Percentiles rank a stretch among this genome's conserved stretches.
Conservation (phyloP, 2,888 invertebrate species). For the Cheilosia soror region DNA sequence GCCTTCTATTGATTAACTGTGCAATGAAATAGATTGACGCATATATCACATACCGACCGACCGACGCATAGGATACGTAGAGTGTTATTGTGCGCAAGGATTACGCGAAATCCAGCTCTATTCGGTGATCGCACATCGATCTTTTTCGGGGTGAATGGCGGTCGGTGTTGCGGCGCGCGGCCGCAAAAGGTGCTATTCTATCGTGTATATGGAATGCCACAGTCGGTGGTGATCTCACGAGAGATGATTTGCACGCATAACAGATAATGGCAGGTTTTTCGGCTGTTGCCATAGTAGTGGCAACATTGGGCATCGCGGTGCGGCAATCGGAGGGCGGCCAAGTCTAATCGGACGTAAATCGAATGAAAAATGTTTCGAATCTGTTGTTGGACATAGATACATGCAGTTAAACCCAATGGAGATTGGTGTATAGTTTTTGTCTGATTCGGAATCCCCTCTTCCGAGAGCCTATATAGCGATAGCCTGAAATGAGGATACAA, state of each 20-base stretch:
- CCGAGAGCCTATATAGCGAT: constrained; percentile 12
- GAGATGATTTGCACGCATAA: constrained; percentile 74
- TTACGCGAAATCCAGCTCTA: constrained; percentile 39
- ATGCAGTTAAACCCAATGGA: constrained; percentile 63
- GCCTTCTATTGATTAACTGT: constrained; percentile 50
- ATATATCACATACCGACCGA: constrained; percentile 58
- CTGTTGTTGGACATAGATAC: constrained; percentile 74
- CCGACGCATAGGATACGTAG: constrained; percentile 9
- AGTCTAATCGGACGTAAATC: constrained; percentile 72
- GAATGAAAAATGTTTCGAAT: constrained; percentile 75
- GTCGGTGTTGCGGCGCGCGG: constrained; percentile 20
- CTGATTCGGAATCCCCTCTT: background rate
- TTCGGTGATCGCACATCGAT: constrained; percentile 59
- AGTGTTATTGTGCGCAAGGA: constrained; percentile 43
- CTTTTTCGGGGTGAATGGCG: constrained; percentile 16
- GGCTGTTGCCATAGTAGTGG: constrained; percentile 15
- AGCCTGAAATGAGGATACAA: constrained; percentile 68
- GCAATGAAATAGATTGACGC: constrained; percentile 64
- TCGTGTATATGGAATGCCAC: constrained; percentile 51
- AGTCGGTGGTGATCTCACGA: constrained; percentile 72
- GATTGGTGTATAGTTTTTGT: constrained; percentile 56
- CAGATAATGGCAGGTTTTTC: constrained; percentile 69
- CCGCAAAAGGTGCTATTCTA: constrained; percentile 62
- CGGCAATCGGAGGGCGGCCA: background rate
- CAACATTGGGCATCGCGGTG: constrained; percentile 1